Evolutionary conservation across 1,140 invertebrate genomes (phyloP), one percentile per base, ranked within the genome.

Genomic region (Neodiprion fabricii): DNA sequence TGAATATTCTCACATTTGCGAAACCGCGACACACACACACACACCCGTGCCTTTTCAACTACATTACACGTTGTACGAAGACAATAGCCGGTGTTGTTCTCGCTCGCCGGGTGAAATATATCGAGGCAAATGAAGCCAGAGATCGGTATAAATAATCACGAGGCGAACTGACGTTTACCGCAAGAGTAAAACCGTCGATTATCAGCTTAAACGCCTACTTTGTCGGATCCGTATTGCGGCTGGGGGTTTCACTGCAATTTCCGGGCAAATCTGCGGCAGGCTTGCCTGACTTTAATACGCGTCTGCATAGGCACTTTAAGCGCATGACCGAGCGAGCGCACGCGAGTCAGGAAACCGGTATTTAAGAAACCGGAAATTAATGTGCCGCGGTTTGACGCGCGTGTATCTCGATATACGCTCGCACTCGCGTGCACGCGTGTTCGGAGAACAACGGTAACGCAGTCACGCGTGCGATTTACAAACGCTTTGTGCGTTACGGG

Each of bases 351-450:
- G 53, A 61, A 14, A 61, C 53, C 53, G 53, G 53, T 61, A 61
- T 61, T 61, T 61, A 61, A 61, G 53, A 61, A 61, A 61, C 53
- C 53, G 53, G 53, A 61, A 61, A 61, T 61, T 61, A 61, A 14
- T 61, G n/a, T 17, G 53, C 11, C 4, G 53, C 53, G 28, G 28
- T 2, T 40, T 40, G 5, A 40, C 28, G 28, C 28, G 28, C 28
- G 28, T 40, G 28, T 40, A 40, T 40, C 28, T 40, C 2, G 28
- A 40, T 40, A 40, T 0, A 40, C 1, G 17, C 28, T 40, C 28
- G 28, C 28, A 40, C 28, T 5, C 5, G 5, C 28, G 0, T 40
- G 28, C 53, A 61, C 53, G 28, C 28, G 53, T 17, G 53, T 61
- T 14, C 28, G 5, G 28, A 40, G 53, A 61, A 61, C 53, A 61